Percentiles rank a stretch among this genome's conserved stretches.
phyloP scores from a whole-genome alignment of 1,140 invertebrate genomes.

The Bombus affinis region DNA sequence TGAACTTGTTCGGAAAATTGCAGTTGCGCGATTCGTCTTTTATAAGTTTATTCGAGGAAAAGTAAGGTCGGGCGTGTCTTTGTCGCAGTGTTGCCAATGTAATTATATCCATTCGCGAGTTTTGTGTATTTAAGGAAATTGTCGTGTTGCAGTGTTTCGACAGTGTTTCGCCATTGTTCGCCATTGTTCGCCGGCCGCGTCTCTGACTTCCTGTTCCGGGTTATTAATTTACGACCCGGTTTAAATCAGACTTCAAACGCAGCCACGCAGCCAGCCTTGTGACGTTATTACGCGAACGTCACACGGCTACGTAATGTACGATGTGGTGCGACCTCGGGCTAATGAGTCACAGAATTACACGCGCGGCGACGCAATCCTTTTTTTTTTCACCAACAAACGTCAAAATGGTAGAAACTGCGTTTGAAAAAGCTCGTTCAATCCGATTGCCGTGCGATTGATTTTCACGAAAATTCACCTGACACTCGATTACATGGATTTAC shows the following conservation, averaged over 20 bases:
- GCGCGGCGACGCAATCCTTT: neutral
- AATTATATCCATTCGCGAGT: neutral
- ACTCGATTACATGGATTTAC: neutral
- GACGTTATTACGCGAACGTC: slow-evolving; percentile 31
- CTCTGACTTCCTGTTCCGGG: neutral
- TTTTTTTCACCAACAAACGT: neutral
- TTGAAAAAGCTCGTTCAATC: neutral
- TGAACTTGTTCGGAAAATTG: too few relatives aligned
- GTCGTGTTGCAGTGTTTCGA: neutral
- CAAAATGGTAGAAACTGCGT: neutral
- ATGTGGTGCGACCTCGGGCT: neutral
- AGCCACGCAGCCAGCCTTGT: neutral
- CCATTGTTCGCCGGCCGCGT: neutral
- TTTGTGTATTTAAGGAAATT: neutral
- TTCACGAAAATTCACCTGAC: neutral
- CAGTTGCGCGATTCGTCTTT: neutral
- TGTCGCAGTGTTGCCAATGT: neutral
- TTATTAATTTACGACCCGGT: slow-evolving; percentile 37
- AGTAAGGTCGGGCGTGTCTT: neutral
- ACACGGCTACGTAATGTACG: slow-evolving; percentile 9
- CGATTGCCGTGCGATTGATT: neutral
- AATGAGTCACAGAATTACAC: slow-evolving; percentile 5
- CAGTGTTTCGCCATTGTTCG: neutral
- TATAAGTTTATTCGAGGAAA: neutral
- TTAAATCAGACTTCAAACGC: slow-evolving; percentile 43